Conservation (phyloP, 2,888 invertebrate species). For the Macaria liturata region DNA sequence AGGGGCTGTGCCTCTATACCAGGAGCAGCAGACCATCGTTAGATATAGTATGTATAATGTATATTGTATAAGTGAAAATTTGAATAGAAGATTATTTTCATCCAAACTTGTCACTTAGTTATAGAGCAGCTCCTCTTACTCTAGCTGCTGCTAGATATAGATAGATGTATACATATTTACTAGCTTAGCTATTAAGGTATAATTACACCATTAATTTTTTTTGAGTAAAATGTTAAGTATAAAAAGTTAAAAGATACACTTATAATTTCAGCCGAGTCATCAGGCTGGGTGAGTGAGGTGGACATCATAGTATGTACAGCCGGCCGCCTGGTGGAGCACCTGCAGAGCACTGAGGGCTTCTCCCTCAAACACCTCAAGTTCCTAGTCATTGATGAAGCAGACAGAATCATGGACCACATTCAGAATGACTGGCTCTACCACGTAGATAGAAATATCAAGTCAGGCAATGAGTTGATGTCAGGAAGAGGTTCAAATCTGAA, state of each 20-base stretch:
- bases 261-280: slow-evolving; percentile 78
- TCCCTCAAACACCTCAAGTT: slow-evolving; percentile 88
- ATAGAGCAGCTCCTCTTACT: no score
- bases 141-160: no score
- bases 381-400: slow-evolving; percentile 98
- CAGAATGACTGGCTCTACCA: slow-evolving; percentile 96
- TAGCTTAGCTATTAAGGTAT: no score
- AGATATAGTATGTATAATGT: slow-evolving; percentile 69
- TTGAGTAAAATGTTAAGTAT: neutral
- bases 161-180: no score
- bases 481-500: slow-evolving; percentile 79
- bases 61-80: no score
- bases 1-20: slow-evolving; percentile 86
- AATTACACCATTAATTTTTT: no score
- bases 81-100: no score
- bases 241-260: neutral
- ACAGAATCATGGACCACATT: slow-evolving; percentile 95
- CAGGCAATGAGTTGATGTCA: slow-evolving; percentile 75
- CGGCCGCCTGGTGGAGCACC: slow-evolving; percentile 95
- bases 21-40: slow-evolving; percentile 87
- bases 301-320: slow-evolving; percentile 97
- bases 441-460: slow-evolving; percentile 87
- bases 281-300: slow-evolving; percentile 84
- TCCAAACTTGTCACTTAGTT: no score
- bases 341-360: slow-evolving; percentile 92